phyloP scores from a whole-genome alignment of 2,797 vertebrate genomes.

The Silurus aristotelis region DNA sequence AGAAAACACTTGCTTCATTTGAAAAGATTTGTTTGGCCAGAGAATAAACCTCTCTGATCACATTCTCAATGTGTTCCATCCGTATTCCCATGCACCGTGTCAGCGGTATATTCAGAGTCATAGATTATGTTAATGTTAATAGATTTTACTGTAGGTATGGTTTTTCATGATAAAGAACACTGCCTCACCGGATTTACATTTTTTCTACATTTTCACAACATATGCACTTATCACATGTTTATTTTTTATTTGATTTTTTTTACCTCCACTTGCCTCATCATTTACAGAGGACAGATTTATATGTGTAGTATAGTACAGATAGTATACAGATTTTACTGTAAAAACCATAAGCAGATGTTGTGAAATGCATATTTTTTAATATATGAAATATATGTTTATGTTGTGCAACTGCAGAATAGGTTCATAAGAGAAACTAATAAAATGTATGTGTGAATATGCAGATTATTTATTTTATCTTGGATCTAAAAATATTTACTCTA shows the following conservation, averaged over 20 bases:
- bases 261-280: conserved; percentile 50
- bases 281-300: conserved; percentile 49
- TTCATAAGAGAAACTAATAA: conserved; percentile 1
- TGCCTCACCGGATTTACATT: conserved; percentile 30
- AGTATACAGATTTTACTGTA: conserved; percentile 61
- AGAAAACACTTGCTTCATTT: conserved; percentile 30
- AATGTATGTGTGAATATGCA: conserved; percentile 18
- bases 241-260: conserved; percentile 25
- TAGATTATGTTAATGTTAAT: conserved; percentile 24
- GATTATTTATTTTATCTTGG: conserved; percentile 31
- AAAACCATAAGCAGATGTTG: conserved; percentile 49
- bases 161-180: conserved; percentile 21
- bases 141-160: conserved; percentile 35
- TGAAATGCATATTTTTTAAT: conserved; percentile 56
- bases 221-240: conserved; percentile 44
- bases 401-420: conserved; percentile 19
- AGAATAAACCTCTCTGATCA: conserved; percentile 14
- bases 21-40: not conserved
- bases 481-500: conserved; percentile 35
- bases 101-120: conserved; percentile 25
- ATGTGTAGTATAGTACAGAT: conserved; percentile 33
- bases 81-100: conserved; percentile 21
- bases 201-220: conserved; percentile 43
- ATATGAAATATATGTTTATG: conserved; percentile 41
- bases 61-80: conserved; percentile 26